phyloP scores from a whole-genome alignment of 2,888 invertebrate genomes.

The Tenodera sinensis region DNA sequence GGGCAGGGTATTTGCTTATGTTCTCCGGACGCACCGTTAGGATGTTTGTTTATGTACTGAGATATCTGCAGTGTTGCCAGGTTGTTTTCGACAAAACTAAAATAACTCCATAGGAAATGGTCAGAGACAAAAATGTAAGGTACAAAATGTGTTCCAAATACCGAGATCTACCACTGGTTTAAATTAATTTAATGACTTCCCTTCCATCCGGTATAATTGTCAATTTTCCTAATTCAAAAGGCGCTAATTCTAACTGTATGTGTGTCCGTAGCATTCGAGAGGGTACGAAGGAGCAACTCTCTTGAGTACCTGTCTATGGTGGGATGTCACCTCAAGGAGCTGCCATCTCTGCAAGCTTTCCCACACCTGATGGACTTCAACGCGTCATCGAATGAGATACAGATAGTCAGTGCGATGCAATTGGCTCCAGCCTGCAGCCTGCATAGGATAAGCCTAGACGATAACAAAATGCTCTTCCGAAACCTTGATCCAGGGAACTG shows the following conservation, averaged over 20 bases:
- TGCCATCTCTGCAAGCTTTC: conserved; percentile 59
- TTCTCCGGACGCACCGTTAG: too few relatives aligned
- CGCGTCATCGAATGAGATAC: conserved; percentile 58
- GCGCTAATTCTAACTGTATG: background rate
- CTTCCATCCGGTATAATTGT: too few relatives aligned
- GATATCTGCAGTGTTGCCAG: too few relatives aligned
- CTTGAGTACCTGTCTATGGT: conserved; percentile 58
- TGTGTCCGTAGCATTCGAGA: background rate
- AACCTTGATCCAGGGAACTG: background rate
- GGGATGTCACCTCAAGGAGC: conserved; percentile 53
- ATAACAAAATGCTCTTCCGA: conserved; percentile 36
- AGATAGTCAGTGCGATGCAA: conserved; percentile 48
- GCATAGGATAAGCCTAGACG: conserved; percentile 52
- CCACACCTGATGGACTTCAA: conserved; percentile 59
- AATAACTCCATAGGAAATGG: too few relatives aligned
- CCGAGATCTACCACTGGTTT: too few relatives aligned
- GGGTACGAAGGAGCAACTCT: conserved; percentile 45
- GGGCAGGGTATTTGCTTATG: too few relatives aligned
- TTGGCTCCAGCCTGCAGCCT: conserved; percentile 62
- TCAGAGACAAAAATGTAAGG: too few relatives aligned
- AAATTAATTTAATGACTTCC: too few relatives aligned
- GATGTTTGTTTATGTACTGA: too few relatives aligned
- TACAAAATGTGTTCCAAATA: too few relatives aligned
- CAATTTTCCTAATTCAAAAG: too few relatives aligned
- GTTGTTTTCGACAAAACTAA: too few relatives aligned